These are phyloP conservation scores for Numida meleagris DNA, from an alignment of 2,113 vertebrate species.

Conservation along the genomic window DNA sequence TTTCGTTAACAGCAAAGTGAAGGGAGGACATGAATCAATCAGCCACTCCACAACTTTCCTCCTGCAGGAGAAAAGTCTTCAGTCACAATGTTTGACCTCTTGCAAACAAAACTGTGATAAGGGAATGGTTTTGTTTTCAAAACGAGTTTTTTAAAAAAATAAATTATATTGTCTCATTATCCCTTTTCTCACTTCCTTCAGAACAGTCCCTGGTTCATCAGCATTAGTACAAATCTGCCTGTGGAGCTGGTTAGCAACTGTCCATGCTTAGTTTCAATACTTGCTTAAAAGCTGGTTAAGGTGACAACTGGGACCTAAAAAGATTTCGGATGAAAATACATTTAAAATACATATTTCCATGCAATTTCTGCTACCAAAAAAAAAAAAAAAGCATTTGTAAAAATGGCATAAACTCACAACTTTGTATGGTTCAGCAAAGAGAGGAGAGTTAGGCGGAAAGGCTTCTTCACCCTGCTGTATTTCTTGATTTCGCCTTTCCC, in stretches of 20 bases:
- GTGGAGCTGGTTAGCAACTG: background rate
- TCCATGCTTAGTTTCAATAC: background rate
- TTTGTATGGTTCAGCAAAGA: slow-evolving; percentile 98
- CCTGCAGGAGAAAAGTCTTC: background rate
- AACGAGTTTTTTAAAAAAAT: background rate
- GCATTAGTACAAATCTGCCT: background rate
- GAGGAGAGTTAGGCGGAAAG: slow-evolving; percentile 96
- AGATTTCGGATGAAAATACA: background rate
- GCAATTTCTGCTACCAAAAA: background rate
- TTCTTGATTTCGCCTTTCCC: slow-evolving; percentile 89
- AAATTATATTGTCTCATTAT: background rate
- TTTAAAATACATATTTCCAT: background rate
- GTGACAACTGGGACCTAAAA: background rate
- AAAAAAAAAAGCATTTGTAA: background rate
- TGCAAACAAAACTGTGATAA: background rate
- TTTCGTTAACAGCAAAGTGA: background rate
- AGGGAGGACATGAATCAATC: background rate
- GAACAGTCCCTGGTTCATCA: background rate
- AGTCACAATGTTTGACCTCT: background rate
- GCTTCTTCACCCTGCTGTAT: slow-evolving; percentile 96
- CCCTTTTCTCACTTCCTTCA: background rate
- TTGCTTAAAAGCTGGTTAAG: background rate
- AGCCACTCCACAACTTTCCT: background rate
- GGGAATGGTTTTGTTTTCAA: background rate
- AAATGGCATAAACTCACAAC: slow-evolving; percentile 85